Conservation (phyloP, 2,888 invertebrate species). For the Margaritifera margaritifera region DNA sequence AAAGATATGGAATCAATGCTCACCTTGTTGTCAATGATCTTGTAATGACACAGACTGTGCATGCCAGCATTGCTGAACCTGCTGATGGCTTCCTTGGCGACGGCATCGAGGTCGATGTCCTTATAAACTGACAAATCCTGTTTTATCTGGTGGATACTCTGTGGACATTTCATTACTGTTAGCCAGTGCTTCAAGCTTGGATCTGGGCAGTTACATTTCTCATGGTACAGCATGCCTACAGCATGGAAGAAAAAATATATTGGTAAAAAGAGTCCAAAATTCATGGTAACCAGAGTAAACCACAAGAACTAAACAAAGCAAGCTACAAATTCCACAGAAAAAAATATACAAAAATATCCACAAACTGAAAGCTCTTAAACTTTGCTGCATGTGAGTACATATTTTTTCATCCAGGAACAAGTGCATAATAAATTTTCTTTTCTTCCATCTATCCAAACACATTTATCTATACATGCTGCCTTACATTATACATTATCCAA, state of each 20-base stretch:
- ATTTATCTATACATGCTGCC: too few relatives aligned
- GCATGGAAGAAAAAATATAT: slow-evolving; percentile 50
- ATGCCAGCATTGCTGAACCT: slow-evolving; percentile 86
- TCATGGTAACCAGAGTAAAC: too few relatives aligned
- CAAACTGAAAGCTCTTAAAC: too few relatives aligned
- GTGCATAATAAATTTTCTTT: too few relatives aligned
- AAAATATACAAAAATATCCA: too few relatives aligned
- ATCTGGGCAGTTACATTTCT: slow-evolving; percentile 88
- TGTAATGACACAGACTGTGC: slow-evolving; percentile 91
- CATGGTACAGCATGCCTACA: slow-evolving; percentile 82
- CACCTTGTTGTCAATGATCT: slow-evolving; percentile 85
- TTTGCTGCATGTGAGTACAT: too few relatives aligned
- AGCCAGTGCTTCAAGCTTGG: slow-evolving; percentile 80
- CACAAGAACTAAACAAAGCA: too few relatives aligned
- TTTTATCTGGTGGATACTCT: slow-evolving; percentile 80
- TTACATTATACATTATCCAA: too few relatives aligned
- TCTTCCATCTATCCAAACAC: too few relatives aligned
- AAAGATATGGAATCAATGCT: neutral
- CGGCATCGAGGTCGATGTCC: slow-evolving; percentile 80
- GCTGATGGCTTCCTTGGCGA: slow-evolving; percentile 79
- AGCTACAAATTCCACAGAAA: too few relatives aligned
- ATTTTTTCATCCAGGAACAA: too few relatives aligned
- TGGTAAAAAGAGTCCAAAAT: neutral
- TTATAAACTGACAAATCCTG: slow-evolving; percentile 82
- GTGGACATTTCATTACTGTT: slow-evolving; percentile 77